Base-by-base conservation (phyloP, 2,113 vertebrate species). In the Aphyosemion australe region DNA sequence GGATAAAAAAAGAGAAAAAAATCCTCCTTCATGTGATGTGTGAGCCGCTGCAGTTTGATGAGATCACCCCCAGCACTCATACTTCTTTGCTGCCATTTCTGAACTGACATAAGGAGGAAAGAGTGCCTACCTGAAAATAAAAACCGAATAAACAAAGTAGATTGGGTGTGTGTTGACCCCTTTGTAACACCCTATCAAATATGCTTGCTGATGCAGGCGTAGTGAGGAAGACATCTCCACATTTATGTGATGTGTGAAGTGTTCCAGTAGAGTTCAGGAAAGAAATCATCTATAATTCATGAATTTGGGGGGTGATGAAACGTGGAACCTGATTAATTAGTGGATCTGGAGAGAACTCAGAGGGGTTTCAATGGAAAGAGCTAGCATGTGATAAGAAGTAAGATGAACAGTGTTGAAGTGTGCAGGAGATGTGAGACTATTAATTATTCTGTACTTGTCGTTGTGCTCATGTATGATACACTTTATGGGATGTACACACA, bases 121-220 rank as follows among this genome's bases (percentile, higher is more conserved):
- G 80, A 62, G 73, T 19, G 42, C 65, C 62, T 70, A 52, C 42
- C 57, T 74, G 34, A 79, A 83, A 89, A 84, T 86, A 74, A 89
- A 4, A 86, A 84, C 63, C 37, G 71, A 83, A 82, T 82, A 85
- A 89, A 88, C 67, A 82, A 84, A 89, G 84, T 69, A 80, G 75
- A 77, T 77, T 70, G 65, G 69, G 61, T 77, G 34, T 37, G 75
- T 78, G 71, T 51, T 83, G 88, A 85, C 80, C 84, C 82, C 76
- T 85, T 73, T 80, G 73, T 84, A 80, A 79, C 81, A 75, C 76
- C 57, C 64, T 26, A 20, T 75, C 69, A 80, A 79, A 82, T 62
- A 41, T 52, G 46, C 64, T 60, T 58, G 57, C 43, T 45, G 66
- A 57, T 66, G 60, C 60, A 16, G 43, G 32, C 46, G 12, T 6